These are phyloP conservation scores for Oeneis ivallda DNA, from an alignment of 2,888 invertebrate species.

Conservation along the genomic window DNA sequence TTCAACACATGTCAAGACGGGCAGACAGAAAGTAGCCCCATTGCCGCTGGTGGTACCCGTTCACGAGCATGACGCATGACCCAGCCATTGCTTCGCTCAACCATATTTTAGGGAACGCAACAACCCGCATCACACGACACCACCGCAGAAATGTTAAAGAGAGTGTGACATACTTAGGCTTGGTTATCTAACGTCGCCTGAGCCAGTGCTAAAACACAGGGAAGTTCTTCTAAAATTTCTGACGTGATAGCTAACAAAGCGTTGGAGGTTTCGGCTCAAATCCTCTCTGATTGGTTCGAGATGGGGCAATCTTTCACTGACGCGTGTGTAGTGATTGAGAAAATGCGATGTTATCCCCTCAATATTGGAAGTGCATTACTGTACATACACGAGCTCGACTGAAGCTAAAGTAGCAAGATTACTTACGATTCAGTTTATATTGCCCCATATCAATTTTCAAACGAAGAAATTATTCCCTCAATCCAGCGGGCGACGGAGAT, in stretches of 20 bases:
- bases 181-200: too few species aligned
- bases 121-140: too few species aligned
- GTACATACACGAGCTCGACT: slow-evolving; percentile 21
- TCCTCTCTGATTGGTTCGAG: slow-evolving; percentile 22
- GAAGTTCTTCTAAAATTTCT: slow-evolving; percentile 1
- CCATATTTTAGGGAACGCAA: too few species aligned
- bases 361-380: slow-evolving; percentile 27
- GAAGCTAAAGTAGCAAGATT: slow-evolving; percentile 25
- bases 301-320: slow-evolving; percentile 30
- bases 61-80: too few species aligned
- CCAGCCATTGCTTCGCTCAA: too few species aligned
- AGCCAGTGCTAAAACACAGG: too few species aligned
- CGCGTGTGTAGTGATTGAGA: slow-evolving; percentile 26
- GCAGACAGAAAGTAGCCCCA: too few species aligned
- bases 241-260: slow-evolving; percentile 27
- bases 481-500: not conserved
- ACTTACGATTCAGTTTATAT: slow-evolving; percentile 8
- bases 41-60: too few species aligned
- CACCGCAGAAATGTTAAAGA: too few species aligned
- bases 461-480: not conserved
- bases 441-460: not conserved
- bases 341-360: slow-evolving; percentile 26
- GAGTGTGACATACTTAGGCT: too few species aligned
- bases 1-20: too few species aligned
- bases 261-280: slow-evolving; percentile 11